These are phyloP conservation scores for Baryphthengus martii DNA, from an alignment of 2,113 vertebrate species.

Conservation along the genomic window DNA sequence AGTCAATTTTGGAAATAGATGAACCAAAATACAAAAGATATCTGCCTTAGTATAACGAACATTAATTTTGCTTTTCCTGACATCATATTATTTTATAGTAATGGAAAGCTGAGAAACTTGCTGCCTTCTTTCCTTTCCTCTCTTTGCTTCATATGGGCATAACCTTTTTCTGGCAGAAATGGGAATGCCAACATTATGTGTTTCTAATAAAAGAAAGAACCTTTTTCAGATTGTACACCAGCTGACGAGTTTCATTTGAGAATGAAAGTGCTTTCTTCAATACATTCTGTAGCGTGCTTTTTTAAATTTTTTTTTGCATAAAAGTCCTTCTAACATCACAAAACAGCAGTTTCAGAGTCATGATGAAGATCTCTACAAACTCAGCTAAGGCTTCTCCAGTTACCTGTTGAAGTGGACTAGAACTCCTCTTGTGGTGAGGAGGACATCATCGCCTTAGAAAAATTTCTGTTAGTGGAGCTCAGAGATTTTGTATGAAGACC, in stretches of 20 bases:
- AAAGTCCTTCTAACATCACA: neutral
- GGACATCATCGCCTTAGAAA: neutral
- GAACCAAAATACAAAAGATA: neutral
- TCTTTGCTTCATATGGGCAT: neutral
- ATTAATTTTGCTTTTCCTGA: neutral
- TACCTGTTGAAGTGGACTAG: neutral
- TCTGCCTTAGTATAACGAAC: neutral
- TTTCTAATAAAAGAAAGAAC: conserved; percentile 52
- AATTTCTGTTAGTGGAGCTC: neutral
- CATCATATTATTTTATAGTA: neutral
- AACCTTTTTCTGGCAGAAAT: conserved; percentile 21
- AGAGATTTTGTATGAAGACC: neutral
- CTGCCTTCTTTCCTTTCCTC: neutral
- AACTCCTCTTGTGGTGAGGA: neutral
- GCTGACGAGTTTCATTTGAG: conserved; percentile 26
- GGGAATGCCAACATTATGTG: neutral
- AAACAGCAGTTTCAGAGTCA: neutral
- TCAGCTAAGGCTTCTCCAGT: neutral
- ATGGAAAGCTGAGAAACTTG: neutral
- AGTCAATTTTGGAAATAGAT: neutral
- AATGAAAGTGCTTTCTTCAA: neutral
- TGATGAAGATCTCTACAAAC: neutral
- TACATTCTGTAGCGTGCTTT: neutral
- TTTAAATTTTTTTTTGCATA: neutral
- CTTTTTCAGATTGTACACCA: conserved; percentile 21